Evolutionary conservation across 2,888 invertebrate species (phyloP), one percentile per base, ranked within the genome.

Genomic region (Drosophila ezoana): DNA sequence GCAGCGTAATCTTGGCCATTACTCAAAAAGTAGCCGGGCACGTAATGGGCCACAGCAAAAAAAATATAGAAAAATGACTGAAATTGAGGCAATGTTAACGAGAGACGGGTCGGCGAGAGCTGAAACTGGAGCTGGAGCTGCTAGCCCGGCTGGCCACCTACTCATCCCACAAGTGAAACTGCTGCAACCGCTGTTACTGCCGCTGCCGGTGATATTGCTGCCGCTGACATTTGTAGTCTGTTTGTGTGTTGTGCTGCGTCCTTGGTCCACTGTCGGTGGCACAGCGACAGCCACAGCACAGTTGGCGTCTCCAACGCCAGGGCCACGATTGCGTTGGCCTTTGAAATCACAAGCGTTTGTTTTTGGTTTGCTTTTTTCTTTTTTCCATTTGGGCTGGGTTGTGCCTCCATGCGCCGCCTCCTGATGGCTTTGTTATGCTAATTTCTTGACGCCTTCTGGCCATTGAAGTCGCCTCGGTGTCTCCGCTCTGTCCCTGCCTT

Each of bases 341-440:
- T 80, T 83, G 84, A 84, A 84, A 86, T 86, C 81, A 81, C 59
- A 76, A 74, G 61, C 85, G 65, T n/a, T 56, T 38, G 18, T 61
- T 53, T 61, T 35, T 52, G 5, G 18, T 58, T 45, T 47, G 54
- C 33, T 20, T 13, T 14, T 18, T 0, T 9, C 11, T 48, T 35
- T 37, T 43, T 33, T 52, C 38, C 38, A 28, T 40, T 65, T 41
- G 49, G 16, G 32, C 57, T 33, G 43, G 45, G 43, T 18, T 38
- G 32, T 57, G 52, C 9, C 41, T 13, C 43, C 66, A 47, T 45
- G 45, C 59, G 60, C 60, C 72, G 56, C 64, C 44, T 58, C 41
- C 72, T 73, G 76, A 87, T 87, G 78, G 74, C 81, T 85, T 81
- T 85, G 85, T 87, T 81, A 87, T 86, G 86, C 85, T 85, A 87